Conservation (phyloP, 2,888 invertebrate species). For the Antheraea yamamai region DNA sequence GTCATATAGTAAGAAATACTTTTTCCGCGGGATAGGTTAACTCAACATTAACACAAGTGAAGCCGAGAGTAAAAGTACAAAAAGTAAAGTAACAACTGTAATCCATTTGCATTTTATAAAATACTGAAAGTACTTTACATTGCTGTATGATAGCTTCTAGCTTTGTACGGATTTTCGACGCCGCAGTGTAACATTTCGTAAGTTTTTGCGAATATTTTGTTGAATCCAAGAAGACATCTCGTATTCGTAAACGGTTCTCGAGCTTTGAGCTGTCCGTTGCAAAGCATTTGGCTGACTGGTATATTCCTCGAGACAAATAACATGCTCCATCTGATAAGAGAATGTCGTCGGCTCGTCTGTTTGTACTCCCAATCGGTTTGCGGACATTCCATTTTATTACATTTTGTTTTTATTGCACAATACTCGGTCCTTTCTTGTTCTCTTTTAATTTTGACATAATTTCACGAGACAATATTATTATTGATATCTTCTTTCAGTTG, state of each 20-base stretch:
- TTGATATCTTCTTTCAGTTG: neutral
- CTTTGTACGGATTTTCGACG: conserved; percentile 32
- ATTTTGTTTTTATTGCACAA: conserved; percentile 58
- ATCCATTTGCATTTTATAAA: neutral
- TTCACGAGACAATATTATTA: neutral
- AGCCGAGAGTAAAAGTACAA: neutral
- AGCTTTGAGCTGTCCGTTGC: conserved; percentile 57
- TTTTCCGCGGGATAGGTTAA: no score
- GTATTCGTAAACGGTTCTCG: conserved; percentile 55
- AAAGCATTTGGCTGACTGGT: conserved; percentile 65
- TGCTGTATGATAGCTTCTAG: neutral
- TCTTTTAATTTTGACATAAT: neutral
- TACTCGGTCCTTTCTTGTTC: conserved; percentile 40
- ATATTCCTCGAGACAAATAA: conserved; percentile 71
- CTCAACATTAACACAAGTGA: no score
- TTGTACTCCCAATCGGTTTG: conserved; percentile 66
- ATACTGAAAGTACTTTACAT: neutral
- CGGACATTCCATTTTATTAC: conserved; percentile 59
- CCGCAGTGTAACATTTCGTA: conserved; percentile 39
- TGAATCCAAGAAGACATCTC: conserved; percentile 46
- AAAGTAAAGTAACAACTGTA: neutral
- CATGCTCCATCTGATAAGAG: conserved; percentile 75
- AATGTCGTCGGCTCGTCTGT: conserved; percentile 73
- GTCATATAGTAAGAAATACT: no score
- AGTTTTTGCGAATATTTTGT: conserved; percentile 50